Base-by-base conservation (phyloP, 2,797 vertebrate genomes). In the Lutra lutra region DNA sequence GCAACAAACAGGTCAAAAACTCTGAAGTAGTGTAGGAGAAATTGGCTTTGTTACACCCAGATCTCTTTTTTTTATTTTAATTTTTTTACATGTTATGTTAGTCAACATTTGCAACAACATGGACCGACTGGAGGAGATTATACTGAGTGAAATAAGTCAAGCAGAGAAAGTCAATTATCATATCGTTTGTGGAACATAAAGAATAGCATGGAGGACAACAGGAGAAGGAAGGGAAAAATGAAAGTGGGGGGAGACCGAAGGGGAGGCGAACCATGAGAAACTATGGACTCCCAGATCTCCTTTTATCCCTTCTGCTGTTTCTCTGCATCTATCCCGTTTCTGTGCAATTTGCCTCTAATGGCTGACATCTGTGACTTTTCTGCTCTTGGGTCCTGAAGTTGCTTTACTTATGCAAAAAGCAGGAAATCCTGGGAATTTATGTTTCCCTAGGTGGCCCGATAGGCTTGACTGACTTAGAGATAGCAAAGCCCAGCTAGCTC, bases 391-490 rank as follows among this genome's bases (percentile, higher is more conserved):
- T 88, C n/a, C 51, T 86, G 56, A n/a, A 64, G 38, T 82, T 77
- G 58, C 38, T 97, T 85, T 13, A 21, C 60, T 80, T 77, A 18
- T 58, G 20, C 23, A 80, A 72, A 75, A 95, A 95, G 51, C 51
- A 27, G 73, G 20, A 86, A 94, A 72, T 94, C 38, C n/a, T 96
- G 38, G 46, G 29, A 64, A 23, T 62, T 92, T 77, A 64, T 70
- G 32, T 72, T 40, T n/a, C 13, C 32, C 21, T 93, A 43, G 58
- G 25, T 95, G 60, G 35, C 27, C 38, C 4, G 6, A 43, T 17
- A 92, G 35, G 58, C 25, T 89, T 82, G 85, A 94, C 75, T 70
- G 29, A 29, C 92, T 86, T 96, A 51, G 25, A 75, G 6, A 70
- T 75, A 38, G 43, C 64, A 82, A 77, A 94, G 6, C 7, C 46